Evolutionary conservation across 2,888 invertebrate genomes (phyloP).

Genomic region (Pinctada fucata): DNA sequence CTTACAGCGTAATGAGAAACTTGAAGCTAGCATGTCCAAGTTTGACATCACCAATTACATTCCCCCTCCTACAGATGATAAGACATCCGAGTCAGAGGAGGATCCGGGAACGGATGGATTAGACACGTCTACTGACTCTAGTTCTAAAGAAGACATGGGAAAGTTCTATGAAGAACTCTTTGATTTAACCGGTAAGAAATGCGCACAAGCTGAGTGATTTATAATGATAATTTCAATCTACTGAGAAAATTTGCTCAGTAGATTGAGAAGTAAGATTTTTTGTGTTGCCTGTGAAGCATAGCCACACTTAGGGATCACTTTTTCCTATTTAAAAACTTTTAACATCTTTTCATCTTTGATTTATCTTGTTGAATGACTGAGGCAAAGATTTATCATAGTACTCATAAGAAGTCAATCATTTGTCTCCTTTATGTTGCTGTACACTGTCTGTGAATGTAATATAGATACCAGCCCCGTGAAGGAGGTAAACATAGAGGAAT

Average conservation of each 20-base stretch:
- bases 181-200: slow-evolving; percentile 19
- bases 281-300: no score
- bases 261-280: no score
- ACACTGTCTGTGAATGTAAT: slow-evolving; percentile 5
- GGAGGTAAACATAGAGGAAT: no score
- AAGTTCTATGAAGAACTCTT: slow-evolving; percentile 32
- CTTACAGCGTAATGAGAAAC: slow-evolving; percentile 66
- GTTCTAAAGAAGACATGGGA: slow-evolving; percentile 26
- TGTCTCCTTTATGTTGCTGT: neutral
- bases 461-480: neutral
- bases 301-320: no score
- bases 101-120: slow-evolving; percentile 16
- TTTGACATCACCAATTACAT: slow-evolving; percentile 66
- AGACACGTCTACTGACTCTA: slow-evolving; percentile 12
- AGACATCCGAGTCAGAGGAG: slow-evolving; percentile 43
- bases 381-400: no score
- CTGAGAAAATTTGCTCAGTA: no score
- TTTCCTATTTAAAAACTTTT: no score
- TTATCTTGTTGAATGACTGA: no score
- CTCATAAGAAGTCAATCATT: no score
- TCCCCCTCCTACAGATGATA: slow-evolving; percentile 43
- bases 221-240: no score
- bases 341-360: no score
- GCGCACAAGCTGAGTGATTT: no score
- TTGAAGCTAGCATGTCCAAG: slow-evolving; percentile 65